Percentiles rank a stretch among this genome's conserved stretches.
These are phyloP conservation scores for Microvelia longipes DNA, from an alignment of 1,140 invertebrate genomes.

Conservation along the genomic window DNA sequence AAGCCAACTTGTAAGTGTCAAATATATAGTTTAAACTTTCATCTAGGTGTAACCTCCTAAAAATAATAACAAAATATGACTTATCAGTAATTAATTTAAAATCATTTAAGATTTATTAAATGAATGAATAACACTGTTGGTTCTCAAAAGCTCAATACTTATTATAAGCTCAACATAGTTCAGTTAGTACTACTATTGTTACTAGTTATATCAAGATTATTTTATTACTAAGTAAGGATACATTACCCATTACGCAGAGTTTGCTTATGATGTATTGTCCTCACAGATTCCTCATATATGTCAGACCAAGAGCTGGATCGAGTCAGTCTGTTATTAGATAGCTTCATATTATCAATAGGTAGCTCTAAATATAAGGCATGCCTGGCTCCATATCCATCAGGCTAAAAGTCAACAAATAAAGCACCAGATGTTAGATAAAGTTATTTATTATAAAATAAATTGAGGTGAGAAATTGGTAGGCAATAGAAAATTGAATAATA, in stretches of 20 bases:
- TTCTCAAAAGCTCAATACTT: background rate
- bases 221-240: too few species aligned
- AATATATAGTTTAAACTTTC: slow-evolving; percentile 48
- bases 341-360: background rate
- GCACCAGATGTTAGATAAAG: too few species aligned
- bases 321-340: background rate
- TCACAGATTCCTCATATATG: background rate
- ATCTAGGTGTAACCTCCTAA: slow-evolving; percentile 37
- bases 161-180: too few species aligned
- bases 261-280: background rate
- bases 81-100: background rate
- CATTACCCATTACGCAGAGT: too few species aligned
- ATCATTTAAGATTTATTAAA: background rate
- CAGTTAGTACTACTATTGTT: too few species aligned
- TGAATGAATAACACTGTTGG: slow-evolving; percentile 1
- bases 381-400: background rate
- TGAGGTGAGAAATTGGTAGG: too few species aligned
- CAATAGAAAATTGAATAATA: too few species aligned
- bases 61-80: slow-evolving; percentile 11
- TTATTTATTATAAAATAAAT: too few species aligned
- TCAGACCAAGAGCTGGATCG: background rate
- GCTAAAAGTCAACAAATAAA: too few species aligned
- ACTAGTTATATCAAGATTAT: too few species aligned
- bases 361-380: background rate
- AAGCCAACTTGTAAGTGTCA: slow-evolving; percentile 71